Evolutionary conservation across 1,140 invertebrate species (phyloP), one percentile per base, ranked within the genome.

Genomic region (Drosophila orena): DNA sequence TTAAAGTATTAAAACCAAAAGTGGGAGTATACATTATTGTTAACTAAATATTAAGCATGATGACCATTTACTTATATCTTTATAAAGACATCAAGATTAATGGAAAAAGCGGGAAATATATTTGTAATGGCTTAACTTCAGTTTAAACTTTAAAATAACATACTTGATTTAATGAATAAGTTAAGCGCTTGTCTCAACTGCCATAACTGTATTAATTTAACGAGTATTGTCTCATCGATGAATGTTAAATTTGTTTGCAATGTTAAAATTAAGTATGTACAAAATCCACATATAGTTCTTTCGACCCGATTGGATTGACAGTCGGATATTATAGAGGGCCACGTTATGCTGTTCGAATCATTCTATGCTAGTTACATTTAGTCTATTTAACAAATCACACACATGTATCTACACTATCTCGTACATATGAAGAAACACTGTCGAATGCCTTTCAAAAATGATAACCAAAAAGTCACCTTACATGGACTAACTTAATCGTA

Each of bases 31-130:
- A 52, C 66, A 58, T 88, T 77, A 88, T 79, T 88, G 83, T 88
- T 88, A 88, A 79, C 83, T 88, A 88, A 89, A 88, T 88, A 89
- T 73, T 88, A 88, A 88, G 83, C 75, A 81, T 75, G 42, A 85
- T 70, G 81, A 85, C 81, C 81, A 81, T 66, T 85, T 47, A 57
- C 52, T 38, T 56, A 50, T 49, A 68, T 69, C 62, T 42, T 43
- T 38, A 38, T 4, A 77, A 43, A 22, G 54, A 57, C 44, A 50
- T 59, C 44, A 55, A 53, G 35, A 20, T 52, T 42, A 77, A 68
- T 30, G 38, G 38, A 43, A 11, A 46, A 14, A 47, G 40, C 43
- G 42, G 20, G 22, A 37, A 10, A 30, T 49, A 49, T 35, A 56
- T 40, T 64, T 53, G 55, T 17, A 58, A 56, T 50, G 43, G 50